A percentile compares a stretch with the other conserved stretches of the same genome.
These are phyloP conservation scores for Oncorhynchus gorbuscha DNA, from an alignment of 2,113 vertebrate species.

Conservation along the genomic window DNA sequence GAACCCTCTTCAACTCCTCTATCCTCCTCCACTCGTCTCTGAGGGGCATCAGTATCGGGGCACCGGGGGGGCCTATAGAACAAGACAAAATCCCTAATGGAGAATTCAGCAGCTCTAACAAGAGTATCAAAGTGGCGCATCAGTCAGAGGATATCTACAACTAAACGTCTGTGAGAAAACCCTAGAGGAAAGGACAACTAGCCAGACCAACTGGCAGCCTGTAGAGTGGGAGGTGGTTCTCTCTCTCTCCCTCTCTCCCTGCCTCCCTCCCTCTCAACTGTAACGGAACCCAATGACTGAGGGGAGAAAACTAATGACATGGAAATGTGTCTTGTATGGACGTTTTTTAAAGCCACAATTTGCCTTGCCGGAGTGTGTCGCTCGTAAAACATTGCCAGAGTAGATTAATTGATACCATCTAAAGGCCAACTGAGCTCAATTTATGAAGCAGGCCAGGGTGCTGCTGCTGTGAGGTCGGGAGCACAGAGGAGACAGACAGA, in stretches of 20 bases:
- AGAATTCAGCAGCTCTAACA: conserved; percentile 1
- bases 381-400: background rate
- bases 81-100: conserved; percentile 16
- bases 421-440: conserved; percentile 1
- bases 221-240: no score
- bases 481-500: background rate
- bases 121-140: conserved; percentile 5
- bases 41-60: background rate
- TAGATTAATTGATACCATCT: background rate
- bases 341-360: background rate
- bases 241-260: background rate
- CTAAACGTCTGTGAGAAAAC: conserved; percentile 27
- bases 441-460: background rate
- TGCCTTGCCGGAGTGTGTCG: background rate
- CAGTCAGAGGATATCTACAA: conserved; percentile 31
- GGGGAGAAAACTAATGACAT: background rate
- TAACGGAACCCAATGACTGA: background rate
- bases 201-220: no score
- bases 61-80: background rate
- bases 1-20: conserved; percentile 9
- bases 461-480: background rate
- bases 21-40: background rate
- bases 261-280: background rate
- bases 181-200: background rate
- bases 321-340: background rate